Evolutionary conservation across 2,888 invertebrate species (phyloP).

Genomic region (Exephanes ischioxanthus): DNA sequence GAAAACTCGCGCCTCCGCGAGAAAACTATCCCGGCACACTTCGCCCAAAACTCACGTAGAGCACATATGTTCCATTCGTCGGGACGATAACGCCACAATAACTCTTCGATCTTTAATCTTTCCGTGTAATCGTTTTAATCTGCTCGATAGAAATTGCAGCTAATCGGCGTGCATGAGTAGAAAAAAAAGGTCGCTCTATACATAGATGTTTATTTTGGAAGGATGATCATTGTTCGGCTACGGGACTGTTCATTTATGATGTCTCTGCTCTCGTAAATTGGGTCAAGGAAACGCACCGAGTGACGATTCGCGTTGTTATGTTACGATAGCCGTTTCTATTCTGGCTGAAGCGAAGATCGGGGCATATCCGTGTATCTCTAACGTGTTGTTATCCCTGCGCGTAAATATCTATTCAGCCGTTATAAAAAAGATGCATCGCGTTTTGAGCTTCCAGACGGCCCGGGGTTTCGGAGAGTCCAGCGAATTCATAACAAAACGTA

Average conservation of each 20-base stretch:
- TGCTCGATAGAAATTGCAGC: background rate
- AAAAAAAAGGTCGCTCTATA: slow-evolving; percentile 18
- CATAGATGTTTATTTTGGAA: slow-evolving; percentile 33
- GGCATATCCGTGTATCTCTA: background rate
- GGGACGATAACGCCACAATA: background rate
- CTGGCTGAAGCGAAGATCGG: background rate
- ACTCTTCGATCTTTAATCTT: background rate
- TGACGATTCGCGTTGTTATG: background rate
- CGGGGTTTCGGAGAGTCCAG: slow-evolving; percentile 82
- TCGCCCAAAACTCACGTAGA: background rate
- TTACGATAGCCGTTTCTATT: slow-evolving; percentile 22
- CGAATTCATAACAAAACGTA: slow-evolving; percentile 85
- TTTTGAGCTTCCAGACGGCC: slow-evolving; percentile 85
- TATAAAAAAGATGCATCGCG: slow-evolving; percentile 83
- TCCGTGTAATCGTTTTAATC: background rate
- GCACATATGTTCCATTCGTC: background rate
- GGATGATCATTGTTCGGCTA: background rate
- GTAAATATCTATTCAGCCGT: background rate
- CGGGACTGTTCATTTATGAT: slow-evolving; percentile 7
- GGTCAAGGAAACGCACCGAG: background rate
- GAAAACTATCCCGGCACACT: background rate
- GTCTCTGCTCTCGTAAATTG: slow-evolving; percentile 7
- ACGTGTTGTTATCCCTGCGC: background rate
- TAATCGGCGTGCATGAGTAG: background rate
- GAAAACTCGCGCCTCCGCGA: slow-evolving; percentile 45